Base-by-base conservation (phyloP, 2,888 invertebrate species). In the Gerosis bhagava region DNA sequence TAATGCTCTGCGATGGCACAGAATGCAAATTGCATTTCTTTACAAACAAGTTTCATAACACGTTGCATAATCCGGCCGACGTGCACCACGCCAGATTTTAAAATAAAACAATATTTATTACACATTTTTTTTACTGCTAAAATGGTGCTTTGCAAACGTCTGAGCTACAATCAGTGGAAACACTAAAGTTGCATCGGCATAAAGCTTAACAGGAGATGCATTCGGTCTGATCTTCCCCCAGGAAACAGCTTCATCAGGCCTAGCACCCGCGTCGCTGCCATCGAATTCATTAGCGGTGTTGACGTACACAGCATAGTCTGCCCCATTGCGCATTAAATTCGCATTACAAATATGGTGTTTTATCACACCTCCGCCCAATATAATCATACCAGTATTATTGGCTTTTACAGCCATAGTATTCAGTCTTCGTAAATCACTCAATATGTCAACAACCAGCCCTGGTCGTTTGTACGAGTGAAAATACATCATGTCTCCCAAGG, bases 281-380 rank as follows among this genome's bases (percentile, higher is more conserved):
- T 99, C 99, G 89, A 94, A 99, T 81, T 99, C 99, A 19, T 95
- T 93, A 0, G 94, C 95, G 0, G 99, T 99, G 77, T 99, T 99
- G 7, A 99, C 87, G 77, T 95, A 99, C 0, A 99, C 98, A 0
- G 97, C 91, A 83, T 91, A 99, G 77, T 99, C 98, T 1, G 98
- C 97, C 10, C 99, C 99, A 77, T 99, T 99, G 60, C 99, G 92
- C 99, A 99, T 99, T 45, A 99, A 90, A 90, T 99, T 99, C 1
- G 99, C 98, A 90, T 99, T 99, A 82, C 97, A 98, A 61, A 99
- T 98, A 73, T 99, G 99, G 84, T 99, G 99, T 81, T 99, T 99
- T n/a, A 99, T 91, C 0, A 99, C 88, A 5, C 98, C 98, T 1
- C 98, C 98, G 3, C 99, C 99, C 49, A 99, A 80, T 51, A 99